Percentiles rank a stretch among this genome's conserved stretches.
Conservation (phyloP, 2,888 invertebrate genomes). For the Agriopis leucophaearia region DNA sequence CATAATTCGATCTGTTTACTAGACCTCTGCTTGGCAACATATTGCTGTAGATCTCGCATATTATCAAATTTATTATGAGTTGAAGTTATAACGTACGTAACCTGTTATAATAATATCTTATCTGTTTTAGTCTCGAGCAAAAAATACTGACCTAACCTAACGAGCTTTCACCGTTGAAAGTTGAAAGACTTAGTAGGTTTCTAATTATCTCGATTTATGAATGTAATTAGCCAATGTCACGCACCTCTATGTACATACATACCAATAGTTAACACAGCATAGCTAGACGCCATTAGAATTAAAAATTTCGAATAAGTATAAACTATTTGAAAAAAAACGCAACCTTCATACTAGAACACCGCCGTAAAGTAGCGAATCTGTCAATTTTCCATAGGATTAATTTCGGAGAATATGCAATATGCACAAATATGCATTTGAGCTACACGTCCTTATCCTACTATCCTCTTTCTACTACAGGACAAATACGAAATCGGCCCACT, state of each 20-base stretch:
- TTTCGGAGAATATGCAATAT: no score
- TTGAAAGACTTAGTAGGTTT: not conserved
- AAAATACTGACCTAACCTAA: slow-evolving; percentile 21
- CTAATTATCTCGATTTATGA: not conserved
- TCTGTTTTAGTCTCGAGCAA: slow-evolving; percentile 3
- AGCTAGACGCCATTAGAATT: not conserved
- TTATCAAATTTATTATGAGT: slow-evolving; percentile 23
- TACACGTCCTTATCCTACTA: no score
- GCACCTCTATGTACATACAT: not conserved
- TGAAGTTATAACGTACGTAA: slow-evolving; percentile 1
- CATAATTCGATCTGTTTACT: slow-evolving; percentile 6
- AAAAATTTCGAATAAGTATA: no score
- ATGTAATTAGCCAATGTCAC: not conserved
- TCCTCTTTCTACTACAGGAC: no score
- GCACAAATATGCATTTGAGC: no score
- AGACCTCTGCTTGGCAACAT: not conserved
- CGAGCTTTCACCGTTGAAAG: slow-evolving; percentile 17
- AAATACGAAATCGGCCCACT: no score
- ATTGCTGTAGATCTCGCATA: not conserved
- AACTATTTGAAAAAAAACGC: not conserved
- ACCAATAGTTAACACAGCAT: not conserved
- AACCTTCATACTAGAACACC: not conserved
- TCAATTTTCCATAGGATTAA: no score
- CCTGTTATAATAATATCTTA: slow-evolving; percentile 4
- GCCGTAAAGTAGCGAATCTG: no score